Percentiles rank a stretch among this genome's conserved stretches.
phyloP scores from a whole-genome alignment of 2,797 vertebrate genomes.

The Thamnophis elegans region DNA sequence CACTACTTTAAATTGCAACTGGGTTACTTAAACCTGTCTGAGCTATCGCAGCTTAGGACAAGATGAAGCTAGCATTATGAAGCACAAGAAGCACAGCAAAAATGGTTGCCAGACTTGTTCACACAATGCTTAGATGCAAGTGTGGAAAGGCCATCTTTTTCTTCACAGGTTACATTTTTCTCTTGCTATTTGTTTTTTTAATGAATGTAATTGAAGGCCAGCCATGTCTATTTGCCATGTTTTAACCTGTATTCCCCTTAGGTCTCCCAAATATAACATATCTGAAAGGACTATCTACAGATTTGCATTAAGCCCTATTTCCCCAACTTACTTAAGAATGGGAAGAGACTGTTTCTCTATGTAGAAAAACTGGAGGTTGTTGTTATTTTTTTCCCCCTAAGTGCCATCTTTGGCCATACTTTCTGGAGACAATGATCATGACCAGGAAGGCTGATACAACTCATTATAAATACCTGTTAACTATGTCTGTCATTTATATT shows the following conservation, averaged over 20 bases:
- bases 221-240: background rate
- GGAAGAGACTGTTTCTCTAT: background rate
- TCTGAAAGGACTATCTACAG: background rate
- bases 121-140: background rate
- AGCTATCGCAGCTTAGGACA: background rate
- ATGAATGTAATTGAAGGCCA: background rate
- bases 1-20: background rate
- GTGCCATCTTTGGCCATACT: background rate
- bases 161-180: background rate
- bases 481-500: background rate
- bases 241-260: background rate
- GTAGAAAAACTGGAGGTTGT: background rate
- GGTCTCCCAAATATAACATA: background rate
- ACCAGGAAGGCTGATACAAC: background rate
- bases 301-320: background rate
- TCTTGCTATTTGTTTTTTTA: background rate
- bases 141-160: background rate
- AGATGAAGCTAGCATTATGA: background rate
- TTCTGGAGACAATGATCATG: background rate
- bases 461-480: background rate
- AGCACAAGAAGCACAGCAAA: background rate
- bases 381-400: background rate
- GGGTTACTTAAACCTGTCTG: background rate
- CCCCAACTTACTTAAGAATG: background rate
- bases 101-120: background rate